Percentiles rank a stretch among this genome's conserved stretches.
Conservation (phyloP, 2,113 vertebrate species). For the Sylvilagus bachmani region DNA sequence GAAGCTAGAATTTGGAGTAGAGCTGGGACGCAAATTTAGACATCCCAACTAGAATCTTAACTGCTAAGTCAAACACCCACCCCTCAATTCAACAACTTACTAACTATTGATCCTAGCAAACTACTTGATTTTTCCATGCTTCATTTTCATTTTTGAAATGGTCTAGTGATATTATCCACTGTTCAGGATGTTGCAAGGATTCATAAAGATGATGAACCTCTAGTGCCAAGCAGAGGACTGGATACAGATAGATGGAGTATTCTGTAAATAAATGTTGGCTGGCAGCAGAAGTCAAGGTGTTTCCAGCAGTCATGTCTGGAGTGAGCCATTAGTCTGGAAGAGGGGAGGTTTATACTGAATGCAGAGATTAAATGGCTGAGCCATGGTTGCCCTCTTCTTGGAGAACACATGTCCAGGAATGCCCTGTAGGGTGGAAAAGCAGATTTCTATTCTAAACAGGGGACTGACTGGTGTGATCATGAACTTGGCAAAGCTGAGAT, state of each 20-base stretch:
- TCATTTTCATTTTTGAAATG: neutral
- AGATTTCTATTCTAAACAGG: neutral
- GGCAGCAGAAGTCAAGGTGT: rapidly evolving
- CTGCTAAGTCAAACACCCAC: no score
- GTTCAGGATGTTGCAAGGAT: neutral
- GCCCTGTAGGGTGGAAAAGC: neutral
- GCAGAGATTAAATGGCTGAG: neutral
- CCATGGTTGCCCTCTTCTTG: neutral
- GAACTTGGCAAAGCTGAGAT: neutral
- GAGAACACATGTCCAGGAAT: neutral
- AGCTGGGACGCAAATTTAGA: no score
- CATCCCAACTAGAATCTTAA: no score
- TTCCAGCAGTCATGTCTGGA: neutral
- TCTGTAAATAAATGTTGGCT: neutral
- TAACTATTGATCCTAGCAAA: neutral
- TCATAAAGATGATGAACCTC: neutral
- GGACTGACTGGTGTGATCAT: neutral
- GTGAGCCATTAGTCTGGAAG: neutral
- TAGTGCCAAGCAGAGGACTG: neutral
- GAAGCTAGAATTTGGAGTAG: no score
- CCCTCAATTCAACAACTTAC: neutral
- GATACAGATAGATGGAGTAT: neutral
- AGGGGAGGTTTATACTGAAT: neutral
- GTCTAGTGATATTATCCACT: neutral
- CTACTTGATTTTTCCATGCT: neutral